A percentile compares a stretch with the other conserved stretches of the same genome.
These are phyloP conservation scores for Piezodorus guildinii DNA, from an alignment of 1,140 invertebrate genomes.

Conservation along the genomic window DNA sequence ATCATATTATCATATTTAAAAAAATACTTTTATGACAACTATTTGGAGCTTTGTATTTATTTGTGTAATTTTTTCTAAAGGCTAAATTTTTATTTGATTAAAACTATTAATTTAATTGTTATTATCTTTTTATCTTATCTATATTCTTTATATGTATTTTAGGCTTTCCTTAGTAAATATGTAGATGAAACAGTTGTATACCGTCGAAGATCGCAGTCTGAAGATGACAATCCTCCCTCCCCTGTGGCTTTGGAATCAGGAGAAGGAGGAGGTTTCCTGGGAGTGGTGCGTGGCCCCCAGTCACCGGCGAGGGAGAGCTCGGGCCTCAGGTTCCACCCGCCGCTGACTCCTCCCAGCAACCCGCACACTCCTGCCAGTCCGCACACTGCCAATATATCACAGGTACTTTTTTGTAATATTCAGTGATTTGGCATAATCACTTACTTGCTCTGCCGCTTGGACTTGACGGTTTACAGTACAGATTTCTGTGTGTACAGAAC, in stretches of 20 bases:
- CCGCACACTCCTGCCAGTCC: constrained; percentile 81
- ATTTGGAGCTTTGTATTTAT: too few relatives aligned
- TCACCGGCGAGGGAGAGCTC: constrained; percentile 51
- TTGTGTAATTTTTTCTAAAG: too few relatives aligned
- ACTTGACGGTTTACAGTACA: too few relatives aligned
- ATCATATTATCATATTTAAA: too few relatives aligned
- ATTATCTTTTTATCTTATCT: background rate
- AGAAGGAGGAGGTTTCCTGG: constrained; percentile 34
- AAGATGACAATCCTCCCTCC: constrained; percentile 92
- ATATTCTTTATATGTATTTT: background rate
- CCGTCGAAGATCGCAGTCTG: constrained; percentile 70
- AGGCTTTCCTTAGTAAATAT: constrained; percentile 85
- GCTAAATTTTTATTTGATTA: background rate
- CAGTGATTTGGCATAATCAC: too few relatives aligned
- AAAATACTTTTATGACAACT: too few relatives aligned
- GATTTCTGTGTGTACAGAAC: too few relatives aligned
- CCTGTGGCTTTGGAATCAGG: constrained; percentile 64
- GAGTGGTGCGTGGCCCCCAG: constrained; percentile 47
- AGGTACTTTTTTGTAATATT: too few relatives aligned
- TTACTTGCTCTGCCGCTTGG: too few relatives aligned
- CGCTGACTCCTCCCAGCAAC: constrained; percentile 72
- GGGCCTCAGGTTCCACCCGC: constrained; percentile 58
- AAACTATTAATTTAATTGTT: background rate
- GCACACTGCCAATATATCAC: constrained; percentile 18
- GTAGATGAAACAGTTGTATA: constrained; percentile 78